Percentiles rank a stretch among this genome's conserved stretches.
These are phyloP conservation scores for Creontiades dilutus DNA, from an alignment of 2,888 invertebrate genomes.

Conservation along the genomic window DNA sequence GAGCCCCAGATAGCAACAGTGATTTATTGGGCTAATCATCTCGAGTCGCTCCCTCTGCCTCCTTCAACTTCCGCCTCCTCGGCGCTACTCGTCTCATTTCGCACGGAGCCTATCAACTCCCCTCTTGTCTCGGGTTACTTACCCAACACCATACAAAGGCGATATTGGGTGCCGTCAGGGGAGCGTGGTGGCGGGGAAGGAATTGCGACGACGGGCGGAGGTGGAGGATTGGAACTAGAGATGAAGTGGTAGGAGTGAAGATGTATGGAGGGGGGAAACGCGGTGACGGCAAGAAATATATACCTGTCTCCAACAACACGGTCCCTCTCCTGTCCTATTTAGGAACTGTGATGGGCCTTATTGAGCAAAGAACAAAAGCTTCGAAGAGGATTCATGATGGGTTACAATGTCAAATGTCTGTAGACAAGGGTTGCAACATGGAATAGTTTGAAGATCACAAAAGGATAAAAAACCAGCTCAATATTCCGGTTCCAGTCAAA, in stretches of 20 bases:
- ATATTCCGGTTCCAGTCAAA: too few species aligned
- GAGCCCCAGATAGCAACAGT: not conserved
- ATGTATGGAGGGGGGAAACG: too few species aligned
- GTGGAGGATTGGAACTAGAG: too few species aligned
- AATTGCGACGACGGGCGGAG: not conserved
- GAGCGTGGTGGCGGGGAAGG: too few species aligned
- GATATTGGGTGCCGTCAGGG: constrained; percentile 1
- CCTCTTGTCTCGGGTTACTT: constrained; percentile 9
- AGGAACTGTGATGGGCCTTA: too few species aligned
- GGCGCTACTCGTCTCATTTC: not conserved
- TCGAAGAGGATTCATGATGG: not conserved
- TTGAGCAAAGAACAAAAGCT: not conserved
- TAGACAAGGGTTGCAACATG: too few species aligned
- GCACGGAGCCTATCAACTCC: not conserved
- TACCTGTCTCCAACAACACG: constrained; percentile 25
- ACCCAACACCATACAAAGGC: constrained; percentile 19
- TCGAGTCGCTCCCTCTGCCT: not conserved
- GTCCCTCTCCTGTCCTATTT: not conserved
- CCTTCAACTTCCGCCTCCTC: not conserved
- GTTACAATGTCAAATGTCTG: too few species aligned
- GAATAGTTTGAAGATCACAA: too few species aligned
- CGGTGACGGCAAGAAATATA: not conserved
- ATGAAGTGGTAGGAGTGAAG: too few species aligned
- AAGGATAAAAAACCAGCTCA: too few species aligned
- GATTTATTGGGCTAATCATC: constrained; percentile 40